Base-by-base conservation (phyloP, 1,140 invertebrate species). In the Sinonovacula constricta region DNA sequence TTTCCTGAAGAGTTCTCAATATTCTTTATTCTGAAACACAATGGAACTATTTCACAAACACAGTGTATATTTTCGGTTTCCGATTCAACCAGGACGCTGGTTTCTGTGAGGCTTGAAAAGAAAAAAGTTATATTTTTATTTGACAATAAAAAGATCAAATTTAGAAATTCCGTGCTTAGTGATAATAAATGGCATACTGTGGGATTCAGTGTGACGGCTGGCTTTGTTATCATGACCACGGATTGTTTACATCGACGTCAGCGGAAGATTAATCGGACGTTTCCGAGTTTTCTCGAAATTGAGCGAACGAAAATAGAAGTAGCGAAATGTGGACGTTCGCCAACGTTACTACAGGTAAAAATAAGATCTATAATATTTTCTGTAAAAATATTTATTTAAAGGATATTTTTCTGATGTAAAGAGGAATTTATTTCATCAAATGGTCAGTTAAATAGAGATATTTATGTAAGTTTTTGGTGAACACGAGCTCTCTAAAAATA, bases 1-100 rank as follows among this genome's bases (percentile, higher is more conserved):
- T 88, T 89, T 67, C 88, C 88, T 0, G 86, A 86, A 69, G 88
- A 89, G 81, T 89, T 89, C 45, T 89, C 88, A 18, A 28, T 89
- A 70, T 88, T 89, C 66, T 80, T 89, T 56, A 84, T 87, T 22
- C 74, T 86, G 2, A 88, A 85, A 71, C 80, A 84, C 56, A 62
- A 57, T 22, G 22, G 53, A 15, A 34, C 49, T 0, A 81, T 75
- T 18, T 39, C 60, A 31, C 72, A 81, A 30, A 83, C 84, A 67
- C 80, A 87, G 71, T 89, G 87, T 56, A 28, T 88, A 26, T 75
- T 89, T 26, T 79, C 83, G 3, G 65, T 88, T 24, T 62, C 72
- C 34, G 60, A 85, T 49, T 24, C 51, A 10, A 67, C 74, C 3
- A 68, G 30, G 18, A 82, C 67, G 4, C 60, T 86, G 14, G 14